Evolutionary conservation across 2,888 invertebrate species (phyloP), one percentile per base, ranked within the genome.

Genomic region (Cosmia trapezina): DNA sequence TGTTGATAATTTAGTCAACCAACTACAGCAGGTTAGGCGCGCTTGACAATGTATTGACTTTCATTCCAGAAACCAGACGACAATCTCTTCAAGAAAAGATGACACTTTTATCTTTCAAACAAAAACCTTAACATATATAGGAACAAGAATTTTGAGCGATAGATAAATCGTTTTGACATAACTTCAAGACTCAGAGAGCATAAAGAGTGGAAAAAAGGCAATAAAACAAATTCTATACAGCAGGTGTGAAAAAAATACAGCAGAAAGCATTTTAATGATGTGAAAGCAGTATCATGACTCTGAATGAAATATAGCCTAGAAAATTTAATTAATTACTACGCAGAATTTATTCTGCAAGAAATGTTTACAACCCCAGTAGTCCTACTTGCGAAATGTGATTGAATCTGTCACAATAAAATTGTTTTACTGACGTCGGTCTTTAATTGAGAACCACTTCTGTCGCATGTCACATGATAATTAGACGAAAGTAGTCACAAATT

Each of bases 211-310:
- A 12, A 59, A 66, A 54, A 7, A 53, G 12, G 19, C 2, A 28
- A 2, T 45, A 45, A 45, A 33, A 70, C 5, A 11, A 43, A 43
- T 41, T 43, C 0, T 67, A 47, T 37, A 47, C 19, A 49, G n/a
- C 41, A 53, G 22, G 17, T 49, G 12, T 47, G 9, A 61, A 54
- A 28, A 54, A 76, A 61, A 64, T 11, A 62, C 28, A 53, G 19
- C 9, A 51, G 4, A 45, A 47, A 17, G 47, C 2, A 59, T 77
- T 65, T 70, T 70, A 77, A 77, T 82, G 9, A 28, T 47, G 49
- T 19, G 67, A 83, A 78, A 83, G 72, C 71, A 56, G 51, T 45
- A 77, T 68, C 45, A 59, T 60, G 17, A 59, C 65, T 49, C 54
- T 76, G 17, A 53, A 51, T 74, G 47, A 65, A 49, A 70, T 49